These are phyloP conservation scores for Cephus runcator DNA, from an alignment of 2,888 invertebrate species.

Conservation along the genomic window DNA sequence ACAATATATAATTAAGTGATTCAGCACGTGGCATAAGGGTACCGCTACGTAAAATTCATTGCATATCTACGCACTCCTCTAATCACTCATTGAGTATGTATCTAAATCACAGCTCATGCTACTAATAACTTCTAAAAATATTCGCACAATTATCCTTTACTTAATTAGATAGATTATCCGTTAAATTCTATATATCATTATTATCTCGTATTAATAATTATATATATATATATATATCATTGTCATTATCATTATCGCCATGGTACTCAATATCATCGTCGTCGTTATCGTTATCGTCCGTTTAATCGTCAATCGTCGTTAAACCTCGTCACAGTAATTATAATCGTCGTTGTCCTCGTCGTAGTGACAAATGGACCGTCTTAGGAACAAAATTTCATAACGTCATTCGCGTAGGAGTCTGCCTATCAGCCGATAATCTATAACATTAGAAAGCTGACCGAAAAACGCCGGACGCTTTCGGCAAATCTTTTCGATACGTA, in stretches of 20 bases:
- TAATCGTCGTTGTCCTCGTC: conserved; percentile 2
- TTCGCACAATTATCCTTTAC: background rate
- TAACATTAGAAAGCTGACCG: conserved; percentile 1
- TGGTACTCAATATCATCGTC: background rate
- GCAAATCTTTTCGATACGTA: conserved; percentile 17
- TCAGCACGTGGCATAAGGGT: too few species aligned
- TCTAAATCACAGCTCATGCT: conserved; percentile 66
- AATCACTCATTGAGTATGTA: conserved; percentile 61
- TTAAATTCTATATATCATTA: conserved; percentile 23
- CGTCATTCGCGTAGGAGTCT: conserved; percentile 13
- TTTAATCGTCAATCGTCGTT: conserved; percentile 21
- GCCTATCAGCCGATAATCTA: conserved; percentile 1
- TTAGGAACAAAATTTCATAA: conserved; percentile 48
- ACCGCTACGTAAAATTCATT: background rate
- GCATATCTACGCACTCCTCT: conserved; percentile 26
- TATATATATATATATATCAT: background rate
- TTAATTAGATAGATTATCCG: conserved; percentile 8
- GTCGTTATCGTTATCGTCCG: conserved; percentile 1
- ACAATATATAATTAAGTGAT: background rate
- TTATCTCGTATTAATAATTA: conserved; percentile 25
- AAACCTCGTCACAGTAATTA: conserved; percentile 23
- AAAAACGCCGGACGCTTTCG: background rate
- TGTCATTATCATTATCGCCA: background rate
- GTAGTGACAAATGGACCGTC: conserved; percentile 26
- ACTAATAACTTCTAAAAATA: conserved; percentile 54